Percentiles rank a stretch among this genome's conserved stretches.
These are phyloP conservation scores for Labeo rohita DNA, from an alignment of 2,113 vertebrate genomes.

Conservation along the genomic window DNA sequence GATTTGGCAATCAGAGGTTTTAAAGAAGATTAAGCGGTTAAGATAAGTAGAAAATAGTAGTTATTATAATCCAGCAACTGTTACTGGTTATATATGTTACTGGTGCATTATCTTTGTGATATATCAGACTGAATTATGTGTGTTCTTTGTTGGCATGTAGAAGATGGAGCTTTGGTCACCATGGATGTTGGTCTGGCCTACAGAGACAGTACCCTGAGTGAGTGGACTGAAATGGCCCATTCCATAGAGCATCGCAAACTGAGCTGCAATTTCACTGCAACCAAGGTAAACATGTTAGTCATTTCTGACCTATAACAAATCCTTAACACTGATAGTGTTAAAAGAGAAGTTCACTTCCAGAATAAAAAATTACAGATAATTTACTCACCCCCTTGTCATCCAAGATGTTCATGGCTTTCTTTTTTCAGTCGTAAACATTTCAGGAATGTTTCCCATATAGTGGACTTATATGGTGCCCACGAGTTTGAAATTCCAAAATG, in stretches of 20 bases:
- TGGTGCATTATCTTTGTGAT: background rate
- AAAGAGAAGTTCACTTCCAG: too few species aligned
- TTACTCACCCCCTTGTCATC: too few species aligned
- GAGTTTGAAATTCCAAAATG: too few species aligned
- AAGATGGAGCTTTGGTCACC: constrained; percentile 83
- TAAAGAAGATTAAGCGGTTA: too few species aligned
- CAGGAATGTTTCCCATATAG: too few species aligned
- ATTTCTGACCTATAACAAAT: background rate
- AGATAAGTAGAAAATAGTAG: background rate
- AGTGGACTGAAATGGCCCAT: constrained; percentile 92
- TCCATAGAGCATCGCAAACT: constrained; percentile 90
- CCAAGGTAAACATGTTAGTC: constrained; percentile 79
- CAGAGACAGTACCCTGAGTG: constrained; percentile 80
- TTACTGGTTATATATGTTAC: background rate
- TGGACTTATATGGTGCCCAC: too few species aligned
- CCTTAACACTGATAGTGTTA: background rate
- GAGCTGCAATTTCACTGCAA: constrained; percentile 83
- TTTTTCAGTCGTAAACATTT: too few species aligned
- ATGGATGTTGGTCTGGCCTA: constrained; percentile 91
- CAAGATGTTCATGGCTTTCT: too few species aligned
- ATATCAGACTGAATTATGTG: background rate
- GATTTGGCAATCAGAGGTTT: too few species aligned
- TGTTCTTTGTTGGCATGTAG: constrained; percentile 68
- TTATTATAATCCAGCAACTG: background rate
- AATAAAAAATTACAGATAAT: too few species aligned